Evolutionary conservation across 2,113 vertebrate species (phyloP).

Genomic region (Bos taurus): ARS-UCD2.0 NC_037329.1:61657501-61658000

Average conservation of each 20-base stretch:
- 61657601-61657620: background rate
- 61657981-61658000: background rate
- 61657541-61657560: background rate
- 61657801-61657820: background rate
- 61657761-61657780: background rate
- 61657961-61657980: background rate
- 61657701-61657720: background rate
- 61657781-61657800: background rate
- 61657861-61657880: background rate
- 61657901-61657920: background rate
- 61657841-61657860: background rate
- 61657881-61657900: background rate
- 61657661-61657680: background rate
- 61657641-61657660: background rate
- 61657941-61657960: background rate
- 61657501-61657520: background rate
- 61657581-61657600: background rate
- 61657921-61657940: background rate
- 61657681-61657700: background rate
- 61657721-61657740: background rate
- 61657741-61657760: background rate
- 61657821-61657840: background rate
- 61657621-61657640: background rate
- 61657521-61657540: background rate
- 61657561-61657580: background rate